These are phyloP conservation scores for Lasioglossum morio DNA, from an alignment of 2,888 invertebrate genomes.

Conservation along the genomic window DNA sequence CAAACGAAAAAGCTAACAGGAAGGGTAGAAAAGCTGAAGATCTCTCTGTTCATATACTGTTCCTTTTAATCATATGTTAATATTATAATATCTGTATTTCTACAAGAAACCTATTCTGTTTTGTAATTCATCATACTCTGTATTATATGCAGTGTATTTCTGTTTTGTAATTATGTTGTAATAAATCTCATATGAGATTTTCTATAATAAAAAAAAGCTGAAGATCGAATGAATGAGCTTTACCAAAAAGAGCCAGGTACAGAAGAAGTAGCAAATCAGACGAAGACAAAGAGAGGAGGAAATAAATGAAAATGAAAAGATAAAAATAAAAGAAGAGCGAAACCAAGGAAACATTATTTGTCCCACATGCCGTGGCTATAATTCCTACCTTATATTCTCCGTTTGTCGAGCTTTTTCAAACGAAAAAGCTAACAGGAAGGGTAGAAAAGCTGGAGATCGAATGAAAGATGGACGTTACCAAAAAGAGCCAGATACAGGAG, in stretches of 20 bases:
- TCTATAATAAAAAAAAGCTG: too few relatives aligned
- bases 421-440: not conserved
- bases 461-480: slow-evolving; percentile 60
- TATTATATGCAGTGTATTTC: too few relatives aligned
- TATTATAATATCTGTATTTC: too few relatives aligned
- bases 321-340: slow-evolving; percentile 10
- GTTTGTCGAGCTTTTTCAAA: slow-evolving; percentile 41
- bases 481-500: slow-evolving; percentile 64
- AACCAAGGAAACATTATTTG: slow-evolving; percentile 8
- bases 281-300: slow-evolving; percentile 1
- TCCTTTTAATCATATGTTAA: too few relatives aligned
- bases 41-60: too few relatives aligned
- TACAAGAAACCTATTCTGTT: too few relatives aligned
- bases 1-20: not conserved
- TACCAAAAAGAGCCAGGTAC: slow-evolving; percentile 63
- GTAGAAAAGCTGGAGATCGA: slow-evolving; percentile 12
- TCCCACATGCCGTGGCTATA: slow-evolving; percentile 1
- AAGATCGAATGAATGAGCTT: slow-evolving; percentile 51
- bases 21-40: not conserved
- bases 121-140: too few relatives aligned
- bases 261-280: slow-evolving; percentile 58
- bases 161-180: too few relatives aligned
- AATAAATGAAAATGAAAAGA: not conserved
- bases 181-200: too few relatives aligned
- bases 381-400: slow-evolving; percentile 42